Conservation (phyloP, 2,888 invertebrate genomes). For the Cordilura impudica region DNA sequence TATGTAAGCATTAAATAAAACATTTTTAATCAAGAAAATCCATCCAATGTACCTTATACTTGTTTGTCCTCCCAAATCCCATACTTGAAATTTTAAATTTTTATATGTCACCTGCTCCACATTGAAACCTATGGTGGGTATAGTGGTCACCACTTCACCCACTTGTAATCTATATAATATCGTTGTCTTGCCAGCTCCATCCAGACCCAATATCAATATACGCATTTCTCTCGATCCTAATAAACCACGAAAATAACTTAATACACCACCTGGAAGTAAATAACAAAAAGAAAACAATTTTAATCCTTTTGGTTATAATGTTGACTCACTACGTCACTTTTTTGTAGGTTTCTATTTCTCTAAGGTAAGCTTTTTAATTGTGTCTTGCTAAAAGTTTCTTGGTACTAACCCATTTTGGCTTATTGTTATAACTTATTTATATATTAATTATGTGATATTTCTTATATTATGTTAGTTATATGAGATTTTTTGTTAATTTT, state of each 20-base stretch:
- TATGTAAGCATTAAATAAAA: background rate
- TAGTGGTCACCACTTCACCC: slow-evolving; percentile 98
- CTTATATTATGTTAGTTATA: slow-evolving; percentile 4
- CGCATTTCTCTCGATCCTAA: slow-evolving; percentile 98
- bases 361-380: background rate
- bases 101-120: slow-evolving; percentile 99
- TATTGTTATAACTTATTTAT: slow-evolving; percentile 12
- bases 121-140: slow-evolving; percentile 98
- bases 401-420: slow-evolving; percentile 46
- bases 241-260: slow-evolving; percentile 97
- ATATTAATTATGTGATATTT: background rate
- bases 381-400: background rate
- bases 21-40: too few species aligned
- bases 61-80: slow-evolving; percentile 99
- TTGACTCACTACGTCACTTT: slow-evolving; percentile 57
- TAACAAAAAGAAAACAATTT: slow-evolving; percentile 19
- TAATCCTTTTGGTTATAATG: slow-evolving; percentile 39
- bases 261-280: slow-evolving; percentile 87
- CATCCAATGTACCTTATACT: slow-evolving; percentile 99
- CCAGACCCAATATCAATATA: slow-evolving; percentile 97
- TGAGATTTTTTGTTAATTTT: slow-evolving; percentile 44
- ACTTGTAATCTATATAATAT: slow-evolving; percentile 98
- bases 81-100: slow-evolving; percentile 99
- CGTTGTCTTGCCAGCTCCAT: slow-evolving; percentile 99
- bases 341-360: background rate